Conservation (phyloP, 2,888 invertebrate genomes). For the Luperina nickerlii region DNA sequence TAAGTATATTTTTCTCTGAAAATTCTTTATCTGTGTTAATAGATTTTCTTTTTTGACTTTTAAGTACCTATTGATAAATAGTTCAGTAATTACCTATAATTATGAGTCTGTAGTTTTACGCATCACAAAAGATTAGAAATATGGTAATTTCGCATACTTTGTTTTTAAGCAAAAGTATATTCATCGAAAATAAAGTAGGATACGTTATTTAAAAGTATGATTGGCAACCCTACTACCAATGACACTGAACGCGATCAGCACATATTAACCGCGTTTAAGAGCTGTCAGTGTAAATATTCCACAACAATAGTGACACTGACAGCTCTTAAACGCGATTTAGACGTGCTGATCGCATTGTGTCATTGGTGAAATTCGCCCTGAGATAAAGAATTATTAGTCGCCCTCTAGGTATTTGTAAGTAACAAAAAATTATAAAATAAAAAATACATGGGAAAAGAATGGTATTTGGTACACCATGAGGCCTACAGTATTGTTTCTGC, state of each 20-base stretch:
- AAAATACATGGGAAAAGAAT: background rate
- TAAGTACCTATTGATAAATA: no score
- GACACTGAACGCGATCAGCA: background rate
- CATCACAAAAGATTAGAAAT: no score
- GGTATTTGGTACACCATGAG: background rate
- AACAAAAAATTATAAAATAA: background rate
- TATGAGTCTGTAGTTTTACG: no score
- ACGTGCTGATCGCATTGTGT: background rate
- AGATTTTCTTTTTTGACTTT: no score
- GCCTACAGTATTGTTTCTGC: background rate
- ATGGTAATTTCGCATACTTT: no score
- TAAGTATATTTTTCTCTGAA: no score
- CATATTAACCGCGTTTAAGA: background rate
- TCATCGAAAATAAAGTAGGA: no score
- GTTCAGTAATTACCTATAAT: no score
- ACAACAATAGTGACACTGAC: background rate
- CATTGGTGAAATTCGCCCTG: background rate
- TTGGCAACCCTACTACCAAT: background rate
- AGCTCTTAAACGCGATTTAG: background rate
- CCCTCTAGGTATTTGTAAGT: constrained; percentile 7
- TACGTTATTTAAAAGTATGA: no score
- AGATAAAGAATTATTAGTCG: constrained; percentile 14
- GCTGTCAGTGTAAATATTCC: background rate
- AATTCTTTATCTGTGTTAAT: no score
- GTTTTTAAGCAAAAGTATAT: no score